Conservation (phyloP, 2,113 vertebrate species). For the Myiozetetes cayanensis region DNA sequence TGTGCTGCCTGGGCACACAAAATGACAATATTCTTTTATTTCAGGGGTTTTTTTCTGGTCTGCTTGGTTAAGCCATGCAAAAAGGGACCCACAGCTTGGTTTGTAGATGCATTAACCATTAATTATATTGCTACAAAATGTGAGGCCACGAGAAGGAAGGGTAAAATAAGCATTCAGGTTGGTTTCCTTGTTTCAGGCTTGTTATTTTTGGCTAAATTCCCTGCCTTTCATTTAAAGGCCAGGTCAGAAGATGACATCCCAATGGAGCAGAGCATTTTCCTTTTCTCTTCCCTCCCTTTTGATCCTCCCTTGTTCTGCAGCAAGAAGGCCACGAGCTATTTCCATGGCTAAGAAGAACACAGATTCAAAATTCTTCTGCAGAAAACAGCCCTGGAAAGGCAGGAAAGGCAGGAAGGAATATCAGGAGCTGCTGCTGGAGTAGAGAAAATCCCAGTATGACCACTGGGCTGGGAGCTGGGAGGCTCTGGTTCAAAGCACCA, state of each 20-base stretch:
- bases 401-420: neutral
- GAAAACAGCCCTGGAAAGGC: neutral
- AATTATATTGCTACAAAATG: neutral
- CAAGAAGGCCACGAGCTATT: neutral
- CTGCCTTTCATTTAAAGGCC: neutral
- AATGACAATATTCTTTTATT: fast-evolving
- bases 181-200: neutral
- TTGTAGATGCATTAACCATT: neutral
- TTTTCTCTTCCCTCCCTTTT: neutral
- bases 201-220: neutral
- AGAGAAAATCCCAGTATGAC: neutral
- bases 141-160: neutral
- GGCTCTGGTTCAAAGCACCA: neutral
- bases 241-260: neutral
- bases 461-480: neutral
- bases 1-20: too few relatives aligned
- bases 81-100: neutral
- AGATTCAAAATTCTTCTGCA: neutral
- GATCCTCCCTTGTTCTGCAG: neutral
- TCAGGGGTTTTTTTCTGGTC: neutral
- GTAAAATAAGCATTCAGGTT: neutral
- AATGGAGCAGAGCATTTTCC: neutral
- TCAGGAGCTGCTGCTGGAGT: neutral
- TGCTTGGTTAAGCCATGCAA: neutral
- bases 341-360: neutral